These are phyloP conservation scores for Microtus pennsylvanicus DNA, from an alignment of 2,113 vertebrate species.

Conservation along the genomic window DNA sequence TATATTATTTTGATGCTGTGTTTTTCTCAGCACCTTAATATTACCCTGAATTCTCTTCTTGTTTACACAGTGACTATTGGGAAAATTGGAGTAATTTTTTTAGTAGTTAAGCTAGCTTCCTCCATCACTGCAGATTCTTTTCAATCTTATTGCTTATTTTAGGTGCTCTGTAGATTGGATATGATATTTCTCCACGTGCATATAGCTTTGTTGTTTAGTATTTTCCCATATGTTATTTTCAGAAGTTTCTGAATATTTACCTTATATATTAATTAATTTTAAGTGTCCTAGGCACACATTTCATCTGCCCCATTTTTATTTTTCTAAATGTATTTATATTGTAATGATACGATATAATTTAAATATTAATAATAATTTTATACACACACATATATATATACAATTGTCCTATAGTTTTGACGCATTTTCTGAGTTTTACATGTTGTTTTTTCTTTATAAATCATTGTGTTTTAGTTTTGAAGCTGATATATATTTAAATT, in stretches of 20 bases:
- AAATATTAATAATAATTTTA: background rate
- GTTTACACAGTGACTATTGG: background rate
- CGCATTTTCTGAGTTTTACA: background rate
- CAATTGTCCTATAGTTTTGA: background rate
- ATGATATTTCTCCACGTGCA: background rate
- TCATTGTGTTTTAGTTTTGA: background rate
- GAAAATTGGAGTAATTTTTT: background rate
- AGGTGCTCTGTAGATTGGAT: background rate
- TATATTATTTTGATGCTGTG: background rate
- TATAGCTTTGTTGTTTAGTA: background rate
- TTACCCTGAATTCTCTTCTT: background rate
- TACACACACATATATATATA: background rate
- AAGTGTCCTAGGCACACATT: background rate
- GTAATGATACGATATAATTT: background rate
- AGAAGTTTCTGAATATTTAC: background rate
- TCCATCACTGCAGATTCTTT: background rate
- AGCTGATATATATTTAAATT: background rate
- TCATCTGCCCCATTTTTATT: background rate
- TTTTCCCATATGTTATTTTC: background rate
- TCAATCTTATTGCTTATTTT: background rate
- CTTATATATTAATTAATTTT: background rate
- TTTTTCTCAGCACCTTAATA: conserved; percentile 24
- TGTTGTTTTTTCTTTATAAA: background rate
- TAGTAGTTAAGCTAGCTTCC: background rate
- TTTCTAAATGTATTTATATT: background rate